Percentiles rank a stretch among this genome's conserved stretches.
These are phyloP conservation scores for Syrrhaptes paradoxus DNA, from an alignment of 2,113 vertebrate species.

Conservation along the genomic window DNA sequence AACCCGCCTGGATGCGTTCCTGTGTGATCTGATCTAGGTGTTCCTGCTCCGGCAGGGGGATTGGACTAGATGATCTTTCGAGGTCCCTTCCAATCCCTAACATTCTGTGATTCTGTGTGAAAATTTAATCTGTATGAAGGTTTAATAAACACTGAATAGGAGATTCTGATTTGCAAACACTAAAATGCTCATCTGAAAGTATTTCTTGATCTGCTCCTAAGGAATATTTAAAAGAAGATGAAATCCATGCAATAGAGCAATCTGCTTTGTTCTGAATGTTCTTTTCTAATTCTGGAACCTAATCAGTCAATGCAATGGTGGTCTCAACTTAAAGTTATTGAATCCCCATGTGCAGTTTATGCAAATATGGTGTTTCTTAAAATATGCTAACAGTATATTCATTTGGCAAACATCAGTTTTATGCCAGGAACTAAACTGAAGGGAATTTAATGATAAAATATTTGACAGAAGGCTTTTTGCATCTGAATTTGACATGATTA, in stretches of 20 bases:
- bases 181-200: not conserved
- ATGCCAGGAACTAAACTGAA: constrained; percentile 23
- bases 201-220: not conserved
- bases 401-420: constrained; percentile 1
- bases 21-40: no score
- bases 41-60: no score
- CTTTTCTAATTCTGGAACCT: not conserved
- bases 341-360: not conserved
- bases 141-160: not conserved
- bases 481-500: constrained; percentile 14
- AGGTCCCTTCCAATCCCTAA: no score
- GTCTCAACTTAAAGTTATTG: not conserved
- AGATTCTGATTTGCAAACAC: not conserved
- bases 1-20: no score
- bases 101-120: no score
- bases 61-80: no score
- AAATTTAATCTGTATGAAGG: not conserved
- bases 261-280: not conserved
- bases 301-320: not conserved
- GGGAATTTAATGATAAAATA: constrained; percentile 19
- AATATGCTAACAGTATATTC: not conserved
- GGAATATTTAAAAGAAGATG: not conserved
- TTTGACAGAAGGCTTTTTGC: constrained; percentile 23
- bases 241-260: not conserved
- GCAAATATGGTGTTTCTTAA: constrained; percentile 2